phyloP scores from a whole-genome alignment of 2,888 invertebrate species.

The Yponomeuta sedellus region DNA sequence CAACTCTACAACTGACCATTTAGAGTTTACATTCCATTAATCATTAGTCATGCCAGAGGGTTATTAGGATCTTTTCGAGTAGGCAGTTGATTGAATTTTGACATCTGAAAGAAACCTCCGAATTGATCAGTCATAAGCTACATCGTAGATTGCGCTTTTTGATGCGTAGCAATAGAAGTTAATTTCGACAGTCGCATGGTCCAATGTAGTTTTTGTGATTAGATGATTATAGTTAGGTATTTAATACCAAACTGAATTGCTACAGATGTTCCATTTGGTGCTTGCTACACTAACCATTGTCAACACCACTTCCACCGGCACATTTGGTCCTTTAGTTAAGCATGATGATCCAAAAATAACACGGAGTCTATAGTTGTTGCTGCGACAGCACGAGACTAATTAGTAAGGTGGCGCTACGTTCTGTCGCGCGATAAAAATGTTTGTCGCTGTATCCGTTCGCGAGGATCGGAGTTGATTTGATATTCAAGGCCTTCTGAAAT shows the following conservation, averaged over 20 bases:
- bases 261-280: slow-evolving; percentile 23
- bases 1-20: background rate
- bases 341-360: no score
- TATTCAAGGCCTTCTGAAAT: no score
- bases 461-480: no score
- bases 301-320: no score
- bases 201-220: slow-evolving; percentile 18
- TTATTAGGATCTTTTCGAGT: slow-evolving; percentile 1
- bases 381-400: no score
- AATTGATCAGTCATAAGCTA: background rate
- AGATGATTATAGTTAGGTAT: slow-evolving; percentile 46
- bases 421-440: no score
- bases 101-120: slow-evolving; percentile 14
- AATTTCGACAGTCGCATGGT: slow-evolving; percentile 27
- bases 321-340: no score
- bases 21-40: background rate
- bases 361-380: no score
- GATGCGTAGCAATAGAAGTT: slow-evolving; percentile 27
- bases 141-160: background rate
- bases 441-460: no score
- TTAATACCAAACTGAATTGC: slow-evolving; percentile 30
- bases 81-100: slow-evolving; percentile 18
- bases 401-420: no score
- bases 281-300: no score
- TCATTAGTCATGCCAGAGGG: background rate